Percentiles rank a stretch among this genome's conserved stretches.
Evolutionary conservation across 2,797 vertebrate species (phyloP).

Genomic region (Artibeus lituratus): DNA sequence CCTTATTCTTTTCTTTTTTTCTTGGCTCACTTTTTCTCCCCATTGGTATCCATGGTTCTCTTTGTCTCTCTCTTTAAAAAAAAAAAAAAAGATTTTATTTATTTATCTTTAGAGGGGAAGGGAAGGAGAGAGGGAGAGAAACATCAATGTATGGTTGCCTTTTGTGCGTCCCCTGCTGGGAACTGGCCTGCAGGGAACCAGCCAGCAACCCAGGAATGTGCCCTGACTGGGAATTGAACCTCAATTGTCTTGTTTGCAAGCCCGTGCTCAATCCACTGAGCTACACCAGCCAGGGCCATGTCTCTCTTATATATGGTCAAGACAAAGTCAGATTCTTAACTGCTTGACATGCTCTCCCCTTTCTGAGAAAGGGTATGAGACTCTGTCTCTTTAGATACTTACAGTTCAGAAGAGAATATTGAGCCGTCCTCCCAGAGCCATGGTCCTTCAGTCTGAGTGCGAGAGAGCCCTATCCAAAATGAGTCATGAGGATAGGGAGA

Average conservation of each 20-base stretch:
- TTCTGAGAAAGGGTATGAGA: neutral
- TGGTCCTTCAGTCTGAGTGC: neutral
- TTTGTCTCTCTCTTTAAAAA: neutral
- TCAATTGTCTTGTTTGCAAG: no score
- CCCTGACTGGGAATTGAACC: no score
- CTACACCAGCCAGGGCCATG: no score
- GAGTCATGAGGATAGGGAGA: neutral
- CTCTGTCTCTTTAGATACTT: constrained; percentile 22
- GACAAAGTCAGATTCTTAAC: neutral
- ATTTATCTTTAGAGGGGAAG: no score
- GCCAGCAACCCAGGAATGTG: no score
- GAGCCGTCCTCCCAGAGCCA: constrained; percentile 68
- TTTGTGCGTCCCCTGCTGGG: no score
- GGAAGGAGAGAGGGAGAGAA: no score
- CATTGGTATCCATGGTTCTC: neutral
- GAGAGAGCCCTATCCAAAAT: constrained; percentile 70
- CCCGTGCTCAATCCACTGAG: no score
- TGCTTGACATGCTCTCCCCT: neutral
- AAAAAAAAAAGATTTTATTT: no score
- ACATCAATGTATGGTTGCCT: no score
- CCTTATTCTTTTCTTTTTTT: no score
- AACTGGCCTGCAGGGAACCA: no score
- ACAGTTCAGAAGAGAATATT: constrained; percentile 21
- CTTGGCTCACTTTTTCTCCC: neutral
- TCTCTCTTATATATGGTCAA: neutral